Evolutionary conservation across 2,113 vertebrate genomes (phyloP).

Genomic region (Sorex fumeus): DNA sequence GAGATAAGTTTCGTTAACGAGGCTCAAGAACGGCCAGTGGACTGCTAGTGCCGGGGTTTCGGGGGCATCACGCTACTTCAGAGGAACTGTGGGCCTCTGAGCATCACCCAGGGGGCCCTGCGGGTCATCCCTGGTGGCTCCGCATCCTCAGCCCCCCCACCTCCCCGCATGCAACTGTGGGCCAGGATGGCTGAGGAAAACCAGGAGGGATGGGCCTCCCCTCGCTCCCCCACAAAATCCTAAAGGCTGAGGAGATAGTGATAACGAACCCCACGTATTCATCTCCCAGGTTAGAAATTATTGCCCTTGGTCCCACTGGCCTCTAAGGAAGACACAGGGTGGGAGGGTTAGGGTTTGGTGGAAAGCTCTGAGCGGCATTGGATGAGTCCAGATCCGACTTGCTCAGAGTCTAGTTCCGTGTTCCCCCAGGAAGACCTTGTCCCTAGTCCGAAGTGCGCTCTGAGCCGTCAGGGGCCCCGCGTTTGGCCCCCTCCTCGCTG

Average conservation of each 20-base stretch:
- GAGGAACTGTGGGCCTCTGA: neutral
- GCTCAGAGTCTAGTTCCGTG: neutral
- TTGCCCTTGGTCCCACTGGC: neutral
- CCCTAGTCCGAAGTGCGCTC: too few species aligned
- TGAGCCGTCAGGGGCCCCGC: too few species aligned
- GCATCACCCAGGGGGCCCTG: too few species aligned
- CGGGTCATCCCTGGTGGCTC: too few species aligned
- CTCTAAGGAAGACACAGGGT: neutral
- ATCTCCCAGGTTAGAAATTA: conserved; percentile 29
- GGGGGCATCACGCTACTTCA: conserved; percentile 34
- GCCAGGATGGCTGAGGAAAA: too few species aligned
- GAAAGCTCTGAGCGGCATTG: conserved; percentile 2
- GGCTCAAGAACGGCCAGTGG: conserved; percentile 53
- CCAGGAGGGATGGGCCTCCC: too few species aligned
- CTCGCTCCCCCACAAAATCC: neutral
- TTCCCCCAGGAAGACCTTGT: neutral
- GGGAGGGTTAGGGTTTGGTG: neutral
- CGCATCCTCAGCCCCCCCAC: too few species aligned
- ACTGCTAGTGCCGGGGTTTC: conserved; percentile 38
- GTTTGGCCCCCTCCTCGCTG: too few species aligned
- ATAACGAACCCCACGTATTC: neutral
- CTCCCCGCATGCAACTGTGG: neutral
- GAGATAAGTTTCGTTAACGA: conserved; percentile 55
- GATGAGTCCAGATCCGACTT: neutral
- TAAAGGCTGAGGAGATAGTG: neutral